phyloP scores from a whole-genome alignment of 2,113 vertebrate species.

The Lophius piscatorius region DNA sequence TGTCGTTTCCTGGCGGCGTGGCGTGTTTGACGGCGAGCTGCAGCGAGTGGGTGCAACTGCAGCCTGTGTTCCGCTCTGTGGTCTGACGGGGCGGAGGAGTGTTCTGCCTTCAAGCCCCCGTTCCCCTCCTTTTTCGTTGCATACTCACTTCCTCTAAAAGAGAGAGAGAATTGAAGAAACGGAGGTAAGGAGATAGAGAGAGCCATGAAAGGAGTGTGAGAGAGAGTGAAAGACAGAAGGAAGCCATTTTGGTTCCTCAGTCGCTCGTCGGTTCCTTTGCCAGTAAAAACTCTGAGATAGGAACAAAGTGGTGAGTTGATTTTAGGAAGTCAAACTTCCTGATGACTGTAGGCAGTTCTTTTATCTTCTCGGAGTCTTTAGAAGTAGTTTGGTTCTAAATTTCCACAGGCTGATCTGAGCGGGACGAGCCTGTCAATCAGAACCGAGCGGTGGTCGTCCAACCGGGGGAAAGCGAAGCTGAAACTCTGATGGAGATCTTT shows the following conservation, averaged over 20 bases:
- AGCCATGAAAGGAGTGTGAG: constrained; percentile 10
- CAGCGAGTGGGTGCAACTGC: constrained; percentile 49
- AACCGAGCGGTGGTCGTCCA: not conserved
- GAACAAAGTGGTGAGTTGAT: not conserved
- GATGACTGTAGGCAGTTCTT: not conserved
- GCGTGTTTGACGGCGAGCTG: not conserved
- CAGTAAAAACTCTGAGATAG: too few relatives aligned
- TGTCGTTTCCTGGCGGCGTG: not conserved
- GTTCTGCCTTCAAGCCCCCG: constrained; percentile 18
- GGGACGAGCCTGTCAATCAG: not conserved
- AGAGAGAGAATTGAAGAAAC: constrained; percentile 3
- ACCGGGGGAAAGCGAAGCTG: not conserved
- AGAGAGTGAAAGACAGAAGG: constrained; percentile 28
- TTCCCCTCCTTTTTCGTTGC: constrained; percentile 38
- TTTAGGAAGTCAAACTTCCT: constrained; percentile 30
- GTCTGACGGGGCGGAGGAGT: constrained; percentile 29
- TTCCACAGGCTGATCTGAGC: constrained; percentile 1
- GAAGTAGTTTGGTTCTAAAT: not conserved
- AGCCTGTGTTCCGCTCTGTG: constrained; percentile 58
- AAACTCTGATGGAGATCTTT: not conserved
- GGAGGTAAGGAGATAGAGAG: constrained; percentile 20
- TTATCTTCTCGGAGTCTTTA: not conserved
- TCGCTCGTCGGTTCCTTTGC: not conserved
- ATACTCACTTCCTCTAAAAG: constrained; percentile 59
- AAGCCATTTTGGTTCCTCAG: constrained; percentile 62